Conservation (phyloP, 2,797 vertebrate genomes). For the Rhinogobio ventralis region DNA sequence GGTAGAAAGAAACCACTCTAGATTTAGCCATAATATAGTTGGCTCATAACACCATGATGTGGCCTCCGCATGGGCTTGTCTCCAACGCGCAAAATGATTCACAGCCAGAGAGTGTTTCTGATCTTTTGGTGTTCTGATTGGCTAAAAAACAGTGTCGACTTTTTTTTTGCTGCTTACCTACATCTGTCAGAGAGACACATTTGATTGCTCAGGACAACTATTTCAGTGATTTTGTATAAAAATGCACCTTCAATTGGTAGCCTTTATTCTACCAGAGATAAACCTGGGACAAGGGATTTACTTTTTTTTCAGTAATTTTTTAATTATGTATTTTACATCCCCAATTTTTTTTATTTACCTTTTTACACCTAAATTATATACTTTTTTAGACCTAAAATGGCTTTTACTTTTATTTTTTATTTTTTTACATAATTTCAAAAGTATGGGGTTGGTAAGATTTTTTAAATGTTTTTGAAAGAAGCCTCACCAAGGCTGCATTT, state of each 20-base stretch:
- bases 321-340: neutral
- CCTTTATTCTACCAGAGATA: neutral
- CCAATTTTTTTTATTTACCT: neutral
- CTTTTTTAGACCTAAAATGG: neutral
- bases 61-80: constrained; percentile 11
- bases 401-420: neutral
- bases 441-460: neutral
- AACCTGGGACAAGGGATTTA: neutral
- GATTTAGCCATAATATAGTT: constrained; percentile 13
- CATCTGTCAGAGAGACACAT: neutral
- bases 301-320: neutral
- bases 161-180: neutral
- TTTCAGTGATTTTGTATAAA: neutral
- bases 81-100: neutral
- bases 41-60: neutral
- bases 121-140: neutral
- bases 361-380: neutral
- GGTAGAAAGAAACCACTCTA: constrained; percentile 11
- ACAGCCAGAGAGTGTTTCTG: constrained; percentile 4
- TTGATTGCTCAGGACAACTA: neutral
- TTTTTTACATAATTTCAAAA: neutral
- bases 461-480: no score
- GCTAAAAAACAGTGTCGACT: neutral
- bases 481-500: neutral
- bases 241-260: neutral